A percentile compares a stretch with the other conserved stretches of the same genome.
phyloP scores from a whole-genome alignment of 2,888 invertebrate genomes.

The Apamea anceps region DNA sequence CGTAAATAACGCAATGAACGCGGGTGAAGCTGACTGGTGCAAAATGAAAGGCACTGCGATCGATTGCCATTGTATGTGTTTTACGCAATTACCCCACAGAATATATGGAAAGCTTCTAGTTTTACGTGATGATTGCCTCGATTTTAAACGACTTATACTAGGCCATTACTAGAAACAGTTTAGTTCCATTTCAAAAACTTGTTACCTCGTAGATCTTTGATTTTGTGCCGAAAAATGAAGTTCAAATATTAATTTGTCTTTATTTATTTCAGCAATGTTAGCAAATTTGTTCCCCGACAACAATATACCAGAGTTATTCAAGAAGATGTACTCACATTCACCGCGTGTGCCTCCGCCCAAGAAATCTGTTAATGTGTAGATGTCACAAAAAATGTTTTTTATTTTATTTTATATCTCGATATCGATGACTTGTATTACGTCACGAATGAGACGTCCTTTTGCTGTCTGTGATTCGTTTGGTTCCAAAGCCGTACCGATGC shows the following conservation, averaged over 20 bases:
- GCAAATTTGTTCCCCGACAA: conserved; percentile 95
- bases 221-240: background rate
- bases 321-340: conserved; percentile 93
- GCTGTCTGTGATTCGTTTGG: conserved; percentile 17
- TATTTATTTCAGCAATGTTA: conserved; percentile 85
- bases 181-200: too few species aligned
- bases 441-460: conserved; percentile 2
- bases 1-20: too few species aligned
- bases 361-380: conserved; percentile 80
- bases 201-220: too few species aligned
- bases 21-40: too few species aligned
- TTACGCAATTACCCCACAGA: too few species aligned
- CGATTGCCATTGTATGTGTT: too few species aligned
- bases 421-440: background rate
- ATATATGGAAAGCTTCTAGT: too few species aligned
- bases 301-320: conserved; percentile 93
- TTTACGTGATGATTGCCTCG: too few species aligned
- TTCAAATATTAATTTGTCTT: background rate
- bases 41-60: too few species aligned
- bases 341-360: conserved; percentile 83
- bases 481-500: conserved; percentile 11
- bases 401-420: conserved; percentile 16
- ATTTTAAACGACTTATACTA: too few species aligned
- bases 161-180: too few species aligned
- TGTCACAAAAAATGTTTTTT: conserved; percentile 5